A percentile compares a stretch with the other conserved stretches of the same genome.
Evolutionary conservation across 2,888 invertebrate genomes (phyloP).

Genomic region (Thyatira batis): DNA sequence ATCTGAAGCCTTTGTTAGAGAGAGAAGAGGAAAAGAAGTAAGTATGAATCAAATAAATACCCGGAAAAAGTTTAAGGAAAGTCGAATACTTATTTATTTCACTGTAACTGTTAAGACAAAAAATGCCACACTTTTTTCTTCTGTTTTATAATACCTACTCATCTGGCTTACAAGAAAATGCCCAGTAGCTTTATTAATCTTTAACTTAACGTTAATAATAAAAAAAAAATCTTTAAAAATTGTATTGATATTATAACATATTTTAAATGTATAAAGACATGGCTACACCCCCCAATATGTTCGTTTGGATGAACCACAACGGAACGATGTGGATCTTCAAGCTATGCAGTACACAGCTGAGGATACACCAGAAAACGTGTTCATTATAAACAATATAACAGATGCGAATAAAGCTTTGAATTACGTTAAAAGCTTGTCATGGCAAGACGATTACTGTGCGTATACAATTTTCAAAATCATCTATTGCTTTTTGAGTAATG

Average conservation of each 20-base stretch:
- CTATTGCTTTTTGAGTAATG: too few species aligned
- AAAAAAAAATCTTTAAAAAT: too few species aligned
- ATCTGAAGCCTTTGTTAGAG: conserved; percentile 47
- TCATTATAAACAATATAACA: conserved; percentile 81
- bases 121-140: too few species aligned
- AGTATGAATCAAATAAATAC: conserved; percentile 13
- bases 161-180: too few species aligned
- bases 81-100: too few species aligned
- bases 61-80: too few species aligned
- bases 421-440: conserved; percentile 39
- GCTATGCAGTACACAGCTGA: conserved; percentile 29
- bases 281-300: conserved; percentile 38
- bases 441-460: conserved; percentile 40
- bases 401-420: conserved; percentile 78
- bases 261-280: conserved; percentile 30
- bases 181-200: too few species aligned
- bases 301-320: conserved; percentile 47
- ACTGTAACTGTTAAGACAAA: too few species aligned
- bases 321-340: conserved; percentile 28
- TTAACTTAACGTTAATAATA: too few species aligned
- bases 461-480: too few species aligned
- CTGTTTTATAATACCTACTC: too few species aligned
- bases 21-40: conserved; percentile 39
- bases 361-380: conserved; percentile 77
- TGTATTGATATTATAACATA: not conserved